These are phyloP conservation scores for Hermaeophaga mercurialis DNA, from an alignment of 2,888 invertebrate genomes.

Conservation along the genomic window DNA sequence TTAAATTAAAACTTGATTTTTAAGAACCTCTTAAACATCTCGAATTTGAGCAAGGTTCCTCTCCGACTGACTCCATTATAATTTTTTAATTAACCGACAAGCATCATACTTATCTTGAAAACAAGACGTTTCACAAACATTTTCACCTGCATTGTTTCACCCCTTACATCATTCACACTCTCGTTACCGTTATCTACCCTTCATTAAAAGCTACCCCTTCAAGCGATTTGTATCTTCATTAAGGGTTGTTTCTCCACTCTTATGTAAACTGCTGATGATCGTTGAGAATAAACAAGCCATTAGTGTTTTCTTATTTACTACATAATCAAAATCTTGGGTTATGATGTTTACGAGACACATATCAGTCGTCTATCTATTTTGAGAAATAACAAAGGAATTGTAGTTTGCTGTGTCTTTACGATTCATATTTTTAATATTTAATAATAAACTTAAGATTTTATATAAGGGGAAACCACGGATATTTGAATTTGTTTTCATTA, in stretches of 20 bases:
- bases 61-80: background rate
- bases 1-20: too few relatives aligned
- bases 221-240: conserved; percentile 14
- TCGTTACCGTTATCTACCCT: conserved; percentile 11
- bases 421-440: too few relatives aligned
- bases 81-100: background rate
- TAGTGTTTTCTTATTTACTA: conserved; percentile 13
- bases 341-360: too few relatives aligned
- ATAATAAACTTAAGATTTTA: too few relatives aligned
- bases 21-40: too few relatives aligned
- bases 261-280: conserved; percentile 11
- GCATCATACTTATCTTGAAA: background rate
- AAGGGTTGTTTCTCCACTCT: conserved; percentile 6
- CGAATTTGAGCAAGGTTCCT: background rate
- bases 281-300: conserved; percentile 11
- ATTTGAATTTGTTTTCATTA: too few relatives aligned
- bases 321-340: conserved; percentile 3
- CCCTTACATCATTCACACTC: conserved; percentile 9
- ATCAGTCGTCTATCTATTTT: too few relatives aligned
- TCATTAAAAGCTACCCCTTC: conserved; percentile 8
- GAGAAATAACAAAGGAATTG: too few relatives aligned
- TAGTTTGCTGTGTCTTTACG: too few relatives aligned
- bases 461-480: too few relatives aligned
- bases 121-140: background rate
- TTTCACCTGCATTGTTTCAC: conserved; percentile 12